Evolutionary conservation across 1,140 invertebrate genomes (phyloP).

Genomic region (Macrobrachium nipponense): DNA sequence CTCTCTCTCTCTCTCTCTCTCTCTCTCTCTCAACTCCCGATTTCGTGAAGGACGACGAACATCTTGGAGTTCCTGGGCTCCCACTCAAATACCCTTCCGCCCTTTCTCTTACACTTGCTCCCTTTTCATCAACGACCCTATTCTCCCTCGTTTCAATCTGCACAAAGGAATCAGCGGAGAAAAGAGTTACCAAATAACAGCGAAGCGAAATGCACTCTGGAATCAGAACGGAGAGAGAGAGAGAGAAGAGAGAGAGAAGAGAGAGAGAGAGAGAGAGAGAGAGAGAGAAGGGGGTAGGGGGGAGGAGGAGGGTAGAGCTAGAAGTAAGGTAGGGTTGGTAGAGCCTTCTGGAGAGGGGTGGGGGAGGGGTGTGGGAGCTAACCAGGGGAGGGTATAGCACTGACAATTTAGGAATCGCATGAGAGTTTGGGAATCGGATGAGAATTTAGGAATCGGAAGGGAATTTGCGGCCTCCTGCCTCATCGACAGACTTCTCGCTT

Average conservation of each 20-base stretch:
- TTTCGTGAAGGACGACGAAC: no score
- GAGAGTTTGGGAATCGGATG: background rate
- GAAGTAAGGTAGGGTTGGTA: no score
- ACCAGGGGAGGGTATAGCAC: background rate
- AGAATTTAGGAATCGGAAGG: no score
- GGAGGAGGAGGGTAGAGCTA: background rate
- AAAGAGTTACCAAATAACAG: background rate
- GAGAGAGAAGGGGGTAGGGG: background rate
- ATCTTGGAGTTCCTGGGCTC: no score
- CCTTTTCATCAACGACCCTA: no score
- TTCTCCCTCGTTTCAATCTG: no score
- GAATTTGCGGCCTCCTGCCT: no score
- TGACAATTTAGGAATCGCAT: background rate
- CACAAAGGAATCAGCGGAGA: background rate
- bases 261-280: background rate
- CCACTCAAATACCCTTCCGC: no score
- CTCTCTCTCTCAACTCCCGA: no score
- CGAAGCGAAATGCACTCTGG: background rate
- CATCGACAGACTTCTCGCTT: no score
- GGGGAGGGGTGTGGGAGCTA: background rate
- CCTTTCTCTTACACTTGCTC: no score
- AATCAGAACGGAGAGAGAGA: background rate
- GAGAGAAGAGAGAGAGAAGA: background rate
- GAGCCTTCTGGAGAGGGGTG: background rate
- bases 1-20: no score